Base-by-base conservation (phyloP, 2,888 invertebrate genomes). In the Drosophila kanekoi region DNA sequence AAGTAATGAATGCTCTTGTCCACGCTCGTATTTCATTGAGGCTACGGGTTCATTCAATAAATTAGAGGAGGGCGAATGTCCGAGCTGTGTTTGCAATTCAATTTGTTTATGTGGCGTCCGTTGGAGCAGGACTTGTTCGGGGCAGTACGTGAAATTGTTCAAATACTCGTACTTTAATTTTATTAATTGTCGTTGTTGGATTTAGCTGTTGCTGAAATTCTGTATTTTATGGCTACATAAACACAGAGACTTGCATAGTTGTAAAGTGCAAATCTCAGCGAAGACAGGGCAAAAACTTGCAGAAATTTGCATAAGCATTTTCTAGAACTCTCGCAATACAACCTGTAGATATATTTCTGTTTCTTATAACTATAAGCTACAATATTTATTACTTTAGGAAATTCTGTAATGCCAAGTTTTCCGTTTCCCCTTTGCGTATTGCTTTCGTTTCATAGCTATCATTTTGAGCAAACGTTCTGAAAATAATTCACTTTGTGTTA, bases 31-130 rank as follows among this genome's bases (percentile, higher is more conserved):
- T 79, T 79, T 68, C 57, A 75, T 60, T 57, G 40, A 37, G 44
- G 32, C 70, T 14, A 14, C 9, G 40, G 47, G 35, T 33, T 53
- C 23, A 47, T 56, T 45, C 51, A 69, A 72, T 72, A 69, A 69
- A 54, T 53, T 54, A 45, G 18, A 16, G 14, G 5, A 10, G n/a
- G 33, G n/a, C 20, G 38, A 16, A 4, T 11, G 11, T 5, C 33
- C 48, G 47, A 13, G 8, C 13, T 47, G 23, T 20, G 38, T 59
- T 41, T 74, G 75, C 79, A 77, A 72, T 89, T 89, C 89, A 89
- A 83, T 83, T 89, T 89, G 89, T 89, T 83, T 89, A 89, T 89
- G 81, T 75, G 66, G 63, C 49, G 41, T 41, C 37, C 32, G 47
- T 72, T 80, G 62, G 57, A 65, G 68, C 68, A 77, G 72, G 81